A percentile compares a stretch with the other conserved stretches of the same genome.
These are phyloP conservation scores for Tachysurus vachellii DNA, from an alignment of 2,113 vertebrate genomes.

Conservation along the genomic window DNA sequence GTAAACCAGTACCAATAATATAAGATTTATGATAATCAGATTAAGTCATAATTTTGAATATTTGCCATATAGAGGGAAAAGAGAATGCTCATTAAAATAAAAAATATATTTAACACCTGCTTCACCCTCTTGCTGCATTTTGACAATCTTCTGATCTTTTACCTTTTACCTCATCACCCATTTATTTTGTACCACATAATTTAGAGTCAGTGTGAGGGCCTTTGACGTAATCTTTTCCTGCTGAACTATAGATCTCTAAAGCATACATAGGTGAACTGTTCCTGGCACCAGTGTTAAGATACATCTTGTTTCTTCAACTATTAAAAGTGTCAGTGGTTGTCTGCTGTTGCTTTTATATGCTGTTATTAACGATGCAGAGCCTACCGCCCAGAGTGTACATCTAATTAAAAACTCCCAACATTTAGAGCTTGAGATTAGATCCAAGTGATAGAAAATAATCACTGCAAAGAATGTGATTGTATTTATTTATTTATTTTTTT, in stretches of 20 bases:
- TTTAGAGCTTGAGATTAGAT: constrained; percentile 71
- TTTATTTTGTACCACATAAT: constrained; percentile 58
- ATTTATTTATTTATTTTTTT: constrained; percentile 50
- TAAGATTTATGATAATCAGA: neutral
- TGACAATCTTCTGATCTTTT: constrained; percentile 24
- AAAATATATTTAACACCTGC: constrained; percentile 41
- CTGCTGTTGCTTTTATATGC: constrained; percentile 75
- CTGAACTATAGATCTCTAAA: constrained; percentile 65
- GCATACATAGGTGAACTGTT: constrained; percentile 58
- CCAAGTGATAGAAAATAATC: constrained; percentile 71
- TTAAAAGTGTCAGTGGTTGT: constrained; percentile 78
- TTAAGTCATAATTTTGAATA: neutral
- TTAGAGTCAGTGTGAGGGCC: constrained; percentile 68
- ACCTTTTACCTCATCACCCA: constrained; percentile 38
- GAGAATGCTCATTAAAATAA: neutral
- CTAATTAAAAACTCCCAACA: constrained; percentile 73
- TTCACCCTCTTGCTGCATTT: constrained; percentile 10
- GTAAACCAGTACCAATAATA: constrained; percentile 17
- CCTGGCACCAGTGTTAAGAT: constrained; percentile 74
- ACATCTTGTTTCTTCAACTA: constrained; percentile 77
- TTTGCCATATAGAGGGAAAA: neutral
- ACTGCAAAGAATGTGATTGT: constrained; percentile 64
- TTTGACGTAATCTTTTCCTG: constrained; percentile 65
- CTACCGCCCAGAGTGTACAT: constrained; percentile 62
- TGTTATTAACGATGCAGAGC: constrained; percentile 74